phyloP scores from a whole-genome alignment of 2,888 invertebrate genomes.

The Microplitis manilae region DNA sequence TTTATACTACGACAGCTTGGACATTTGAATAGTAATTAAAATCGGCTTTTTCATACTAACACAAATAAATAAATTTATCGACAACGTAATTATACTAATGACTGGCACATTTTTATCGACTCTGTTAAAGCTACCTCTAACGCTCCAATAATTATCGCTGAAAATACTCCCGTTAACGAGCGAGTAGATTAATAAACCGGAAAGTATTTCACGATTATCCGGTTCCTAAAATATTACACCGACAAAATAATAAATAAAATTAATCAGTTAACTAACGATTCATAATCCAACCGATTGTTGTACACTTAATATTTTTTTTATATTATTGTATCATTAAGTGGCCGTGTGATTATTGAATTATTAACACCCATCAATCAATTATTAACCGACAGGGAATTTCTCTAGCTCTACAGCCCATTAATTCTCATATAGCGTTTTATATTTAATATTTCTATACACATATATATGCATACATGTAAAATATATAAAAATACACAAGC shows the following conservation, averaged over 20 bases:
- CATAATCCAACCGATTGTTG: not conserved
- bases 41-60: constrained; percentile 8
- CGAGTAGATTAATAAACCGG: not conserved
- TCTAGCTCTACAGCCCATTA: not conserved
- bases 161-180: constrained; percentile 6
- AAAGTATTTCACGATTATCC: not conserved
- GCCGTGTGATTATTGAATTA: not conserved
- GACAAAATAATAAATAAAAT: too few species aligned
- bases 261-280: not conserved
- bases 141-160: constrained; percentile 39
- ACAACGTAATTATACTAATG: constrained; percentile 41
- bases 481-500: too few species aligned
- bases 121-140: constrained; percentile 13
- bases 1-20: not conserved
- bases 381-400: not conserved
- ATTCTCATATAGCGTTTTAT: not conserved
- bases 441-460: not conserved
- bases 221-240: not conserved
- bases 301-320: not conserved
- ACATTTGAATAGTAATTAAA: too few species aligned
- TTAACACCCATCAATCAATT: not conserved
- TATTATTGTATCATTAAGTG: not conserved
- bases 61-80: constrained; percentile 37
- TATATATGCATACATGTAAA: too few species aligned
- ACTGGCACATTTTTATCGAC: constrained; percentile 17